Conservation (phyloP, 2,797 vertebrate genomes). For the Mycteria americana region DNA sequence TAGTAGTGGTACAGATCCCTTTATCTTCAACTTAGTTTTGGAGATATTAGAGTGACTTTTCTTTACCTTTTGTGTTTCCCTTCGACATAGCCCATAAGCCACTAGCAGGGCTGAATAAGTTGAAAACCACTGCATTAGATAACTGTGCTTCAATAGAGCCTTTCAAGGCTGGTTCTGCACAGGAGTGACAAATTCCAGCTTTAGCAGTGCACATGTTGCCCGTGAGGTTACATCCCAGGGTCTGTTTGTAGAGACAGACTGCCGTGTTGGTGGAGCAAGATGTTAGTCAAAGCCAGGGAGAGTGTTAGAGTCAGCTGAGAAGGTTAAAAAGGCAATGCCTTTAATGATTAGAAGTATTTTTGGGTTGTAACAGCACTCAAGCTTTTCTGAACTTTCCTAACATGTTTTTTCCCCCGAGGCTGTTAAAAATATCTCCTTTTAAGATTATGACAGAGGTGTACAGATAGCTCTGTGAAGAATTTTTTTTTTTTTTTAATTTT, state of each 20-base stretch:
- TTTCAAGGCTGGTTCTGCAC: not conserved
- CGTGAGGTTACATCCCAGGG: not conserved
- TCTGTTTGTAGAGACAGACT: not conserved
- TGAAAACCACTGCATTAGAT: not conserved
- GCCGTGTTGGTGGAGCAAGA: not conserved
- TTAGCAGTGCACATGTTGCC: accelerated
- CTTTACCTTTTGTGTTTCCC: not conserved
- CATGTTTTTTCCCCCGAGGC: slow-evolving; percentile 40
- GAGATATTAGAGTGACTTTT: not conserved
- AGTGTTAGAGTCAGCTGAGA: not conserved
- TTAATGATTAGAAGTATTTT: slow-evolving; percentile 42
- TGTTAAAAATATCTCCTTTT: slow-evolving; percentile 48
- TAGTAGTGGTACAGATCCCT: not conserved
- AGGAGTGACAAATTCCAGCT: not conserved
- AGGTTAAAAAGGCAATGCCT: slow-evolving; percentile 34
- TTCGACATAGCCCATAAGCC: not conserved
- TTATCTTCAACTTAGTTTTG: not conserved
- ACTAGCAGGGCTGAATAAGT: not conserved
- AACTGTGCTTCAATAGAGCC: not conserved
- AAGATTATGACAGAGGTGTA: slow-evolving; percentile 53
- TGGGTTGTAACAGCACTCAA: not conserved
- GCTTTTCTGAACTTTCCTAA: slow-evolving; percentile 45
- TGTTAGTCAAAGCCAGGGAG: not conserved
- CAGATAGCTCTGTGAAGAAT: slow-evolving; percentile 27
- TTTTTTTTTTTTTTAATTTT: not conserved